A percentile compares a stretch with the other conserved stretches of the same genome.
Conservation (phyloP, 2,113 vertebrate genomes). For the Ariopsis seemanni region DNA sequence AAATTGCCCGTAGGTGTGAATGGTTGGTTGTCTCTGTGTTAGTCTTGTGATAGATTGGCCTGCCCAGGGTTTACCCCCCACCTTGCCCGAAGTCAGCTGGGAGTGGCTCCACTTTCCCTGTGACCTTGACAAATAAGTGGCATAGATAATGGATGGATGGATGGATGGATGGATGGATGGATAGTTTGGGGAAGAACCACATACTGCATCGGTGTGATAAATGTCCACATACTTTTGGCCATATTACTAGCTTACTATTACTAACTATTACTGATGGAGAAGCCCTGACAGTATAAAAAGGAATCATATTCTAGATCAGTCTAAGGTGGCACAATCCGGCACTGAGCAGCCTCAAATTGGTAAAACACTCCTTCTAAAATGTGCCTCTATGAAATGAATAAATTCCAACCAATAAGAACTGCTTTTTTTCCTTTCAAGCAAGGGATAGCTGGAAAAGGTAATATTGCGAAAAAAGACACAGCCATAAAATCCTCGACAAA, state of each 20-base stretch:
- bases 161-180: no score
- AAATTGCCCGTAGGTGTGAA: no score
- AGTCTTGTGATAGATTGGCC: no score
- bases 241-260: not conserved
- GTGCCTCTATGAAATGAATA: not conserved
- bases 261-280: not conserved
- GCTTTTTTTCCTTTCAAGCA: not conserved
- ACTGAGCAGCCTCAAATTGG: not conserved
- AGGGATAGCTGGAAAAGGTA: not conserved
- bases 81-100: no score
- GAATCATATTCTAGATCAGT: not conserved
- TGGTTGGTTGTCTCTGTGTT: no score
- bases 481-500: not conserved
- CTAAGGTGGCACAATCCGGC: not conserved
- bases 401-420: not conserved
- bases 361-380: not conserved
- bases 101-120: no score
- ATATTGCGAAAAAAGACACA: not conserved
- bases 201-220: not conserved
- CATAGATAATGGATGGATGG: no score
- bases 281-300: not conserved
- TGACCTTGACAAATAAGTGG: no score
- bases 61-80: no score
- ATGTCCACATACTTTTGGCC: not conserved
- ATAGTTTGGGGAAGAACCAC: not conserved